A percentile compares a stretch with the other conserved stretches of the same genome.
Conservation (phyloP, 2,113 vertebrate genomes). For the Gorsachius goisagi region DNA sequence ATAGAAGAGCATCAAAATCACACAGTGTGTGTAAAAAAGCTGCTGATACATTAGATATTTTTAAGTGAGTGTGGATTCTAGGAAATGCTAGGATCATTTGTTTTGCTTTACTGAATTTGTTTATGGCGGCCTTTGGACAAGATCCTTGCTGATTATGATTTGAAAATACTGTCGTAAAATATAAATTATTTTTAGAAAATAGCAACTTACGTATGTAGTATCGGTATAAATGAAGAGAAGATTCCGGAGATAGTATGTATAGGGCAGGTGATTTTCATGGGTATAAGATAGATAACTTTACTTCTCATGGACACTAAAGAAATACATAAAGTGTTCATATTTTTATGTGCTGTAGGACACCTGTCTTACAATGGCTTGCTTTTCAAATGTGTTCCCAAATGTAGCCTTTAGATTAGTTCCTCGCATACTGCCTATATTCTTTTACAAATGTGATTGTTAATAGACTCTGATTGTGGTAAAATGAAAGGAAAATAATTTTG, state of each 20-base stretch:
- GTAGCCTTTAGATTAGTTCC: constrained; percentile 31
- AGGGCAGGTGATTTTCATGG: constrained; percentile 27
- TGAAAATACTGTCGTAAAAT: neutral
- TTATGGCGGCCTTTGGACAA: neutral
- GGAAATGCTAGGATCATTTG: neutral
- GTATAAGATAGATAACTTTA: neutral
- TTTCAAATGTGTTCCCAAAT: constrained; percentile 30
- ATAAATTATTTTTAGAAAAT: neutral
- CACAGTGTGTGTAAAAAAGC: neutral
- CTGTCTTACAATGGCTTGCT: constrained; percentile 32
- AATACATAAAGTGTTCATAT: constrained; percentile 9
- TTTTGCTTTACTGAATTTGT: neutral
- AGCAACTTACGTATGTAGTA: neutral
- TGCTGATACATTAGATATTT: neutral
- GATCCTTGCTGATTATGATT: neutral
- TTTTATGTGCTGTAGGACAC: constrained; percentile 38
- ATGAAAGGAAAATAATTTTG: constrained; percentile 1
- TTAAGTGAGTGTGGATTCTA: neutral
- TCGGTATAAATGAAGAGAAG: constrained; percentile 20
- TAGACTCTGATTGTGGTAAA: neutral
- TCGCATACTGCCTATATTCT: neutral
- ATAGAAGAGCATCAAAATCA: neutral
- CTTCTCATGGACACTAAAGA: neutral
- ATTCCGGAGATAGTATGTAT: constrained; percentile 5
- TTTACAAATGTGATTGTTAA: neutral